Base-by-base conservation (phyloP, 2,888 invertebrate genomes). In the Agrotis clavis region DNA sequence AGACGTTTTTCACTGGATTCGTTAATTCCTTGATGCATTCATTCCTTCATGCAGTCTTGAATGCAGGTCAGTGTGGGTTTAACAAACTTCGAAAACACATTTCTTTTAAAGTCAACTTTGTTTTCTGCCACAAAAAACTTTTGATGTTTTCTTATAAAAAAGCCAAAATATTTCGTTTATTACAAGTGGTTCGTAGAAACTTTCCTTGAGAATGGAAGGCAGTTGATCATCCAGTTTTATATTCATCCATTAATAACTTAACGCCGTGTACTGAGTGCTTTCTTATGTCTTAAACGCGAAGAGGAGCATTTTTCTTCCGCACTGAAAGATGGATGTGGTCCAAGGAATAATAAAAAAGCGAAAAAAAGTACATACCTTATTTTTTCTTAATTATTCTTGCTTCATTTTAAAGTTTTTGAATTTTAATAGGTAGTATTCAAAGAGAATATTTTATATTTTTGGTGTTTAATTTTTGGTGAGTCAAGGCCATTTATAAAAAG, bases 161-260 rank as follows among this genome's bases (percentile, higher is more conserved):
- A 35, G 57, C 35, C 35, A 57, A 62, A 62, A 77, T 61, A 69
- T 71, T 71, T 80, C 67, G 65, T 62, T 62, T 59, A 71, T 77
- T 64, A 67, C 74, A 69, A 84, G 65, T 59, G 57, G 11, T 16
- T 48, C 74, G 71, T 71, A 67, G 45, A 51, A 84, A 86, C 71
- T 82, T 84, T 81, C 35, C 50, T 59, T 9, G 68, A 64, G 78
- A 82, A 82, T 72, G 77, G 68, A 81, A 88, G 71, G 82, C 86
- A 79, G 86, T 87, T 85, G 83, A 88, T 90, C 89, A 89, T 88
- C 84, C 87, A 89, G 86, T 89, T 92, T 90, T 92, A 89, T 91
- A 91, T 91, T 90, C 89, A 82, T 87, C 90, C 91, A 92, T 93
- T 92, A 92, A 90, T 89, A 89, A 87, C 86, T 88, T 89, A 89